Conservation (phyloP, 2,888 invertebrate genomes). For the Sepiola atlantica region DNA sequence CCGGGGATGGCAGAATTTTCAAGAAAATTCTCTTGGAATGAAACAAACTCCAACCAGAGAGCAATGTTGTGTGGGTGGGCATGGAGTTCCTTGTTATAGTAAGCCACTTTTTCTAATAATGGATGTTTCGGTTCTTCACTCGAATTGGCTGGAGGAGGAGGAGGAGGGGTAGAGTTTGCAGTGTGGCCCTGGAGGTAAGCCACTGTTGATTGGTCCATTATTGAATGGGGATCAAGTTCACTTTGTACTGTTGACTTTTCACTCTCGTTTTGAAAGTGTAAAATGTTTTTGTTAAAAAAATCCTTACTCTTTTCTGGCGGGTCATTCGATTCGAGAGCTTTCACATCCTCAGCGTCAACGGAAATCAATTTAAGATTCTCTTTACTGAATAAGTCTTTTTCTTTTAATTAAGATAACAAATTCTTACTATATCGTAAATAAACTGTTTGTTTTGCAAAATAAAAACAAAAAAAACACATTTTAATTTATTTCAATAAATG, state of each 20-base stretch:
- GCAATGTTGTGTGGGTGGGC: slow-evolving; percentile 71
- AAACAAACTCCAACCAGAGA: slow-evolving; percentile 75
- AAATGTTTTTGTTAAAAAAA: slow-evolving; percentile 51
- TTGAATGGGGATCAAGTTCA: slow-evolving; percentile 54
- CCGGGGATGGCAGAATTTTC: slow-evolving; percentile 50
- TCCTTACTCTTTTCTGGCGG: not conserved
- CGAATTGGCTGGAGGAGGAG: not conserved
- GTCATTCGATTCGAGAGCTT: not conserved
- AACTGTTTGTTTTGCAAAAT: too few relatives aligned
- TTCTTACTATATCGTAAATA: too few relatives aligned
- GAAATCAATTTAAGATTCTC: slow-evolving; percentile 55
- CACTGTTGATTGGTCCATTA: slow-evolving; percentile 65
- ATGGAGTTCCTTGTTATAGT: slow-evolving; percentile 71
- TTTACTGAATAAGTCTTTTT: too few relatives aligned
- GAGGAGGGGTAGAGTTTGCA: not conserved
- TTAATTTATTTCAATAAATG: too few relatives aligned
- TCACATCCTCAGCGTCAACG: not conserved
- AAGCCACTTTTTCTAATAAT: slow-evolving; percentile 56
- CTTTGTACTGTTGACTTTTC: not conserved
- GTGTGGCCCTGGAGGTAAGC: slow-evolving; percentile 65
- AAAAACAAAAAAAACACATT: too few relatives aligned
- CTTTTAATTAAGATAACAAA: too few relatives aligned
- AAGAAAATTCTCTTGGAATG: slow-evolving; percentile 73
- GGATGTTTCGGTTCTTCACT: slow-evolving; percentile 37
- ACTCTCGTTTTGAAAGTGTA: not conserved